Evolutionary conservation across 2,113 vertebrate genomes (phyloP).

Genomic region (Scalopus aquaticus): DNA sequence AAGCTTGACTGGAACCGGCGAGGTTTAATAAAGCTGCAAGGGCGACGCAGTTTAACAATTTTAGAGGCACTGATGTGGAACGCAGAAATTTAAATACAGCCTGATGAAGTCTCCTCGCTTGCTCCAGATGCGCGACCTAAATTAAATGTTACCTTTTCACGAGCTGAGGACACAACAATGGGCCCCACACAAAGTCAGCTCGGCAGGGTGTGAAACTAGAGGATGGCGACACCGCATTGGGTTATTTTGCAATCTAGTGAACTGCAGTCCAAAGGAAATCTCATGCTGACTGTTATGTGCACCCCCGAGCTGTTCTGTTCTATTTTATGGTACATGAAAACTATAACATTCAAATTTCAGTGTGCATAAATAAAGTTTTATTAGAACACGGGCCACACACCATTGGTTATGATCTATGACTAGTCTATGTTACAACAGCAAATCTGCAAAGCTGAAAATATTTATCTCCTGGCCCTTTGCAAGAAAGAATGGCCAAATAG

Average conservation of each 20-base stretch:
- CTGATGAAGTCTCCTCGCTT: background rate
- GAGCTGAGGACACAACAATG: conserved; percentile 28
- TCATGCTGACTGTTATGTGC: accelerated
- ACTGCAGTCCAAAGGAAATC: background rate
- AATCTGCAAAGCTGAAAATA: accelerated
- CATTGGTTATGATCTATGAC: background rate
- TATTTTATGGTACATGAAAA: background rate
- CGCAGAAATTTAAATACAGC: conserved; percentile 66
- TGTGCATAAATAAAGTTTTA: conserved; percentile 22
- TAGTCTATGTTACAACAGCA: background rate
- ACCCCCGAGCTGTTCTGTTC: accelerated
- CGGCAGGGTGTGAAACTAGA: background rate
- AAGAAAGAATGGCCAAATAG: background rate
- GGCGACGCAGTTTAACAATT: conserved; percentile 64
- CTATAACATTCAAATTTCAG: background rate
- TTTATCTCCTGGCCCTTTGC: no score
- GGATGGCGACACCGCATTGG: background rate
- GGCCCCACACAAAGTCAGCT: conserved; percentile 24
- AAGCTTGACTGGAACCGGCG: conserved; percentile 32
- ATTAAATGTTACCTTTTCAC: conserved; percentile 74
- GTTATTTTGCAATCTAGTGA: background rate
- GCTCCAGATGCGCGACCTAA: conserved; percentile 66
- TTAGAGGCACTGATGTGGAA: conserved; percentile 53
- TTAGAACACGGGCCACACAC: background rate
- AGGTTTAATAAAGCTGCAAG: conserved; percentile 58